Evolutionary conservation across 2,797 vertebrate genomes (phyloP), one percentile per base, ranked within the genome.

Genomic region (Diplodus sargus): DNA sequence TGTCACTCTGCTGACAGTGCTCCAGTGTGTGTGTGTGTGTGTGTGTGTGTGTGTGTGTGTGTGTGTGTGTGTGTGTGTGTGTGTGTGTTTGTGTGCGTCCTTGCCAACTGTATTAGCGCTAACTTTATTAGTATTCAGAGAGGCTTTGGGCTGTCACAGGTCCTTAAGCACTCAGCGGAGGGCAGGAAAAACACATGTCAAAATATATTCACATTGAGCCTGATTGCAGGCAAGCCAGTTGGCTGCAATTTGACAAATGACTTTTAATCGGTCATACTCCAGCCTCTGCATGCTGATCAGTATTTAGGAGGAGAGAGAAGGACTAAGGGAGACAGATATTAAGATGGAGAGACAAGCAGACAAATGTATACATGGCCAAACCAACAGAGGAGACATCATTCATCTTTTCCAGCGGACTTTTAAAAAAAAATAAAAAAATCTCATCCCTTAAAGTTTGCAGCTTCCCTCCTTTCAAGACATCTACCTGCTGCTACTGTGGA

Each of bases 101-200:
- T 82, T 79, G 84, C 89, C 88, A 91, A 83, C 84, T 83, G 89
- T 85, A 76, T 86, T 77, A 88, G 71, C 5, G 25, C 76, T 85
- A 89, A 90, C 82, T 84, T 73, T 90, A 94, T 96, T 94, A 95
- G 94, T 90, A 95, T 95, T 93, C 94, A 69, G 85, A 84, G 85
- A 82, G 56, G 86, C 87, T 89, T 70, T 0, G 5, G 85, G 79
- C 93, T 94, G 94, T 95, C 94, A 92, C 92, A 93, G 85, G 88
- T 90, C 92, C 84, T 93, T 94, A 95, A 84, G 90, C 75, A 49
- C 89, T 91, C 82, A 81, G 82, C 64, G 76, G 88, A 92, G 91
- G 90, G 93, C 92, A 91, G 89, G 84, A 89, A 94, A 95, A 94
- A 94, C 93, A 94, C 92, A 94, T 92, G 95, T 95, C 95, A 95